A percentile compares a stretch with the other conserved stretches of the same genome.
These are phyloP conservation scores for Alligator mississippiensis DNA, from an alignment of 2,113 vertebrate genomes.

Conservation along the genomic window DNA sequence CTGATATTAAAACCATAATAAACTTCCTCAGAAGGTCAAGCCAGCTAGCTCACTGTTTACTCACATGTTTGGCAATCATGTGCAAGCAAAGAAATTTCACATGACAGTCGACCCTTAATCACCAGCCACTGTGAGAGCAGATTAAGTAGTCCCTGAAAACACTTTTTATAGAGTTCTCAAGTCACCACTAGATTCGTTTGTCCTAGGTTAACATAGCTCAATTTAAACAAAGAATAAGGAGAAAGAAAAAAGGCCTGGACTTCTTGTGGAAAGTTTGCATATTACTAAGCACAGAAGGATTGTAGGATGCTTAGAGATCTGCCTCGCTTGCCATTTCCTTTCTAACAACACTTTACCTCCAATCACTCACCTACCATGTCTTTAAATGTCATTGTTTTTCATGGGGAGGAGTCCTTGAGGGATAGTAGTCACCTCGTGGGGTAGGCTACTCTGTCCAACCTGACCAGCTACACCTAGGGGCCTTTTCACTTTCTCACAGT, in stretches of 20 bases:
- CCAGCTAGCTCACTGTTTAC: not conserved
- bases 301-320: too few relatives aligned
- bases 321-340: too few relatives aligned
- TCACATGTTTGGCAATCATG: not conserved
- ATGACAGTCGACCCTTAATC: not conserved
- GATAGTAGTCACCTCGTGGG: too few relatives aligned
- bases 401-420: too few relatives aligned
- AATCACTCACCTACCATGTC: too few relatives aligned
- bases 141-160: not conserved
- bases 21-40: not conserved
- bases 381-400: too few relatives aligned
- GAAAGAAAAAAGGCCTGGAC: not conserved
- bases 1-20: not conserved
- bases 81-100: not conserved
- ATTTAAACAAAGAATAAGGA: not conserved
- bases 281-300: not conserved
- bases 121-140: not conserved
- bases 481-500: too few relatives aligned
- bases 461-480: too few relatives aligned
- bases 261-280: not conserved
- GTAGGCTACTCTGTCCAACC: too few relatives aligned
- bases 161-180: conserved; percentile 12
- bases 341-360: too few relatives aligned
- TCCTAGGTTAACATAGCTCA: not conserved
- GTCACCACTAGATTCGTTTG: conserved; percentile 9